Conservation (phyloP, 2,888 invertebrate species). For the Coronaproctus castanopsis region DNA sequence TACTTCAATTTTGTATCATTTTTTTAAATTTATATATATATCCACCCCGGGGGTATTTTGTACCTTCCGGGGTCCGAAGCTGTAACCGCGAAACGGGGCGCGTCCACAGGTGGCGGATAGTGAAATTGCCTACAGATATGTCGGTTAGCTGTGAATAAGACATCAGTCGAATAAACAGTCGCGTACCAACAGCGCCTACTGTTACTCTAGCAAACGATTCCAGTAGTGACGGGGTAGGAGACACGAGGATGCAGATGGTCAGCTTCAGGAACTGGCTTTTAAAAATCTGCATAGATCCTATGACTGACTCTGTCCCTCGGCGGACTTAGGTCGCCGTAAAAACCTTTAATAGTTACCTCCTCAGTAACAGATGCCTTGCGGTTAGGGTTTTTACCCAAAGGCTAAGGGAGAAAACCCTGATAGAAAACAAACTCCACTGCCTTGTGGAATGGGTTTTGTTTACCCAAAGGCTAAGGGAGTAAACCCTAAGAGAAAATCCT, state of each 20-base stretch:
- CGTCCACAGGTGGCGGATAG: background rate
- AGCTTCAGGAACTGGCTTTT: background rate
- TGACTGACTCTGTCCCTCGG: background rate
- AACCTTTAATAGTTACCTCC: background rate
- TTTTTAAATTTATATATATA: no score
- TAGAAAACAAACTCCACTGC: no score
- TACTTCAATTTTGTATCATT: no score
- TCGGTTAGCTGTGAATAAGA: background rate
- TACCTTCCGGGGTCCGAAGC: no score
- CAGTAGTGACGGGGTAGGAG: background rate
- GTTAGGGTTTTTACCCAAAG: background rate
- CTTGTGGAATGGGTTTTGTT: no score
- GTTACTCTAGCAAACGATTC: background rate
- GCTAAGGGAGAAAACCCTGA: no score
- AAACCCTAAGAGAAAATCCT: no score
- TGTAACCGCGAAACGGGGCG: no score
- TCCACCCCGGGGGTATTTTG: no score
- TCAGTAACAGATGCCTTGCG: background rate
- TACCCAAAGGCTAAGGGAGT: no score
- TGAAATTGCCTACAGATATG: background rate
- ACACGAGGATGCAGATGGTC: background rate
- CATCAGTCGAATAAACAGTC: background rate
- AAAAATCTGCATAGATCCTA: background rate
- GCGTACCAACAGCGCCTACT: background rate
- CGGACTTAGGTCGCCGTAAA: background rate